Percentiles rank a stretch among this genome's conserved stretches.
These are phyloP conservation scores for Silurus asotus DNA, from an alignment of 2,113 vertebrate genomes.

Conservation along the genomic window DNA sequence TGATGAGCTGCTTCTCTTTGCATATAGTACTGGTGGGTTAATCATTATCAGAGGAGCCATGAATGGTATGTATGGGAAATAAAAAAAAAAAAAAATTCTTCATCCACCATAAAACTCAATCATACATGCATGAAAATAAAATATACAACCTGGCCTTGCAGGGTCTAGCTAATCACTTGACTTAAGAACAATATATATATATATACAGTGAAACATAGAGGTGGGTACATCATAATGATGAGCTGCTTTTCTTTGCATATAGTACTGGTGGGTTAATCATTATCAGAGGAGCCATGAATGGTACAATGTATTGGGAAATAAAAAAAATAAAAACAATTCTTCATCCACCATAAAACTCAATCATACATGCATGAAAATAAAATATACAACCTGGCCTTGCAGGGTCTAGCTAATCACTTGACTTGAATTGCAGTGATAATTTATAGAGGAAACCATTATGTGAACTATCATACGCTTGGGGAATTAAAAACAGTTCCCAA, in stretches of 20 bases:
- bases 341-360: too few relatives aligned
- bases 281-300: background rate
- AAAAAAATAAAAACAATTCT: too few relatives aligned
- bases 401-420: background rate
- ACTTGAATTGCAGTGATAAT: background rate
- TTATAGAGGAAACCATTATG: background rate
- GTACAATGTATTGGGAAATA: background rate
- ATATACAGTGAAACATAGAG: background rate
- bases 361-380: background rate
- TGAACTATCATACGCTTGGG: background rate
- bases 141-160: background rate
- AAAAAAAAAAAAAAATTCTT: too few relatives aligned
- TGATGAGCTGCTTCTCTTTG: background rate
- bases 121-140: background rate
- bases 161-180: background rate
- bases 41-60: background rate
- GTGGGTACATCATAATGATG: background rate
- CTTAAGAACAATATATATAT: background rate
- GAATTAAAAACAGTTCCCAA: background rate
- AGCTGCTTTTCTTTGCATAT: background rate
- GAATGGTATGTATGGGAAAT: background rate
- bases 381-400: background rate
- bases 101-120: too few relatives aligned
- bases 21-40: background rate
- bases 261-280: background rate